Conservation (phyloP, 2,113 vertebrate genomes). For the Philantomba maxwellii region DNA sequence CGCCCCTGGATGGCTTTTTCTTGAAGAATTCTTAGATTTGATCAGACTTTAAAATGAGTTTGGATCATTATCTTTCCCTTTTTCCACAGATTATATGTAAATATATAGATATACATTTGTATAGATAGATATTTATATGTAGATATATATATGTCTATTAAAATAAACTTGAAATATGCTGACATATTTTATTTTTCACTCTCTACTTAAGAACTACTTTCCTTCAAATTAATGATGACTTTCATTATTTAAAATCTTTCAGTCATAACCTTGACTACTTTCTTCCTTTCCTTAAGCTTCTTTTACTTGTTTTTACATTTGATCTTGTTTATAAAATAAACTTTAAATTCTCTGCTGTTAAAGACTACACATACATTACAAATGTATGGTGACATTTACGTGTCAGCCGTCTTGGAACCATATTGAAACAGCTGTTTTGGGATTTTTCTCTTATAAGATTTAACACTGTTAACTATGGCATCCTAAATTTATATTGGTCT, state of each 20-base stretch:
- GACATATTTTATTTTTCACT: conserved; percentile 54
- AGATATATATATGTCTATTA: neutral
- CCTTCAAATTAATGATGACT: conserved; percentile 60
- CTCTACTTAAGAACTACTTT: conserved; percentile 69
- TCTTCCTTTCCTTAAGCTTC: neutral
- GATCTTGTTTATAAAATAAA: neutral
- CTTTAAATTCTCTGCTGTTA: neutral
- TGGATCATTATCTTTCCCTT: neutral
- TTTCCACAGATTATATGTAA: neutral
- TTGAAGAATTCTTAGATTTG: neutral
- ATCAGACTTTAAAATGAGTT: neutral
- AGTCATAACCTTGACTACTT: neutral
- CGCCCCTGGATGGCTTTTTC: no score
- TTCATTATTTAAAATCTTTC: conserved; percentile 52
- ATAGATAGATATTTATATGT: neutral
- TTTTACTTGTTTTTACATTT: neutral
- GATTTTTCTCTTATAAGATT: neutral
- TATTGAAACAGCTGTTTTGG: neutral
- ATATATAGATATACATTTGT: neutral
- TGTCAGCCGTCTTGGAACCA: neutral
- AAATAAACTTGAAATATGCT: conserved; percentile 12
- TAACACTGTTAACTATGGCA: neutral
- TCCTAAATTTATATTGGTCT: neutral
- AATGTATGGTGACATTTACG: neutral
- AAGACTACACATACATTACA: neutral